Percentiles rank a stretch among this genome's conserved stretches.
Evolutionary conservation across 2,797 vertebrate genomes (phyloP).

Genomic region (Microctenopoma lineatum): DNA sequence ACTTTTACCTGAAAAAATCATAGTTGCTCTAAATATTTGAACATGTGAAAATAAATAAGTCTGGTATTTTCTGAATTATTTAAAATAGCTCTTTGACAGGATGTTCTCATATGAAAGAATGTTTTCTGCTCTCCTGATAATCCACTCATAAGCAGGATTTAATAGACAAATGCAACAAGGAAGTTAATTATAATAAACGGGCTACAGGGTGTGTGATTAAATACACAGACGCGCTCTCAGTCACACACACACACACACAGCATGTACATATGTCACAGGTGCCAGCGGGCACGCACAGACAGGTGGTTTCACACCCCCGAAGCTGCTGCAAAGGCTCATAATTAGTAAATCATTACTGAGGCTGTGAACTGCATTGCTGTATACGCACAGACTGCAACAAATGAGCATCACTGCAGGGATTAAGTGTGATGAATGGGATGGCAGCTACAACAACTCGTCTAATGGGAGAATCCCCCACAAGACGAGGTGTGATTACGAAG

Average conservation of each 20-base stretch:
- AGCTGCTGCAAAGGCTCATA: conserved; percentile 48
- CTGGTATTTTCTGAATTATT: neutral
- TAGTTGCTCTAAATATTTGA: neutral
- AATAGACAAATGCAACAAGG: conserved; percentile 31
- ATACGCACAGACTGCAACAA: conserved; percentile 46
- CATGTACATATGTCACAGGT: conserved; percentile 48
- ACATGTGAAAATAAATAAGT: conserved; percentile 5
- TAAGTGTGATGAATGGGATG: conserved; percentile 52
- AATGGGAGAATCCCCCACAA: conserved; percentile 2
- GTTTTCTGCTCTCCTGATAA: conserved; percentile 23
- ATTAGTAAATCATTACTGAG: conserved; percentile 70
- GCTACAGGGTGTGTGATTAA: conserved; percentile 31
- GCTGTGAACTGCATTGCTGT: conserved; percentile 41
- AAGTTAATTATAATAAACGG: conserved; percentile 33
- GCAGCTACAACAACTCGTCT: neutral
- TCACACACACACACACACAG: conserved; percentile 26
- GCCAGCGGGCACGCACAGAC: conserved; percentile 26
- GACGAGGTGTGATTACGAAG: neutral
- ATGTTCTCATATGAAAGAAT: neutral
- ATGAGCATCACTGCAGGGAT: conserved; percentile 54
- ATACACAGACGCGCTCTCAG: conserved; percentile 18
- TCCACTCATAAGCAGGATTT: conserved; percentile 16
- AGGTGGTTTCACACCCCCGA: conserved; percentile 59
- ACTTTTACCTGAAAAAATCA: neutral
- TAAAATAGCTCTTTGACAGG: neutral